These are phyloP conservation scores for Paracyclopina nana DNA, from an alignment of 1,140 invertebrate genomes.

Conservation along the genomic window DNA sequence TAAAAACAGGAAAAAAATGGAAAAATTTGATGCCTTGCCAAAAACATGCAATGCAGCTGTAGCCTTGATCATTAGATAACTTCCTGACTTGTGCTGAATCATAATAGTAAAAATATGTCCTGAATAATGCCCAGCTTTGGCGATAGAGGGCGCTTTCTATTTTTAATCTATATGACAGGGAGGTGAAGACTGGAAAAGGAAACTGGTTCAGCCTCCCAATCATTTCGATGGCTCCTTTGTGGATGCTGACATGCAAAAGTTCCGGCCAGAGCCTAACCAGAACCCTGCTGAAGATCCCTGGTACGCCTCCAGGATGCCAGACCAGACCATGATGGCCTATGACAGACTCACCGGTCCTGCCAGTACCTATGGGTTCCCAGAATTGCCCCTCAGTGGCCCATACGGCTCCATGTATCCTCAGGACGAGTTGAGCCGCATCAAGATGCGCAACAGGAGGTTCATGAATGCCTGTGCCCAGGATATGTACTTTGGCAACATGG, in stretches of 20 bases:
- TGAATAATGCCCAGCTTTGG: too few relatives aligned
- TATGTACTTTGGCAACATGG: too few relatives aligned
- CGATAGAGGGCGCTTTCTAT: too few relatives aligned
- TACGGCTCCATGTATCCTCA: neutral
- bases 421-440: constrained; percentile 8
- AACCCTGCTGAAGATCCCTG: constrained; percentile 4
- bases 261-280: constrained; percentile 5
- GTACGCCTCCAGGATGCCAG: neutral
- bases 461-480: neutral
- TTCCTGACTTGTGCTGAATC: too few relatives aligned
- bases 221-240: constrained; percentile 13
- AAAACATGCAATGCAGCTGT: too few relatives aligned
- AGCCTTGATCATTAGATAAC: too few relatives aligned
- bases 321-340: neutral
- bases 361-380: neutral
- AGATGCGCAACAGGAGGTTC: constrained; percentile 10
- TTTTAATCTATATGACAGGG: too few relatives aligned
- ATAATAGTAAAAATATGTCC: too few relatives aligned
- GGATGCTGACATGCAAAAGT: constrained; percentile 14
- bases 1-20: too few relatives aligned
- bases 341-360: neutral
- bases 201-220: constrained; percentile 9
- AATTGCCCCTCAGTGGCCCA: neutral
- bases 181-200: constrained; percentile 14
- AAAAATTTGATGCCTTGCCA: too few relatives aligned